Base-by-base conservation (phyloP, 2,888 invertebrate species). In the Drosophila austrosaltans region DNA sequence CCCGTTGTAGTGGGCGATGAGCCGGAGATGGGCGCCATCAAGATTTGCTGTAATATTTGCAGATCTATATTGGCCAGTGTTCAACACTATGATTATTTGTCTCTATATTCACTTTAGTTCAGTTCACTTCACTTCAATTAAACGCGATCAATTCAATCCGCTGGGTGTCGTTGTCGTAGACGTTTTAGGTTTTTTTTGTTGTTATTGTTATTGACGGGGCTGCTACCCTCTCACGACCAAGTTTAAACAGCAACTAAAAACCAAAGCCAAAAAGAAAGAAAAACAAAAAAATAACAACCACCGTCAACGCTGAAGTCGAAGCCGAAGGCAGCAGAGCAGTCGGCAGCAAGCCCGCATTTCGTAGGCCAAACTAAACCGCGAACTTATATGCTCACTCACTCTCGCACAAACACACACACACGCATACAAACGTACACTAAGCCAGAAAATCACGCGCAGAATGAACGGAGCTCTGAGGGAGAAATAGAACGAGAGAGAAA, bases 161-260 rank as follows among this genome's bases (percentile, higher is more conserved):
- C 48, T 48, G 48, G 7, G 44, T 16, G 39, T 36, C 6, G 36
- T 10, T 39, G 39, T 40, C 1, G 44, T 54, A 54, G 53, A 53
- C 62, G 53, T 53, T 36, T 56, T 10, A 1, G 16, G 16, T 36
- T 30, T 57, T n/a, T 36, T 39, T 39, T 40, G 69, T 25, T 69
- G 69, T 66, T 74, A 69, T 63, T 63, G 64, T 22, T 66, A 59
- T 48, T 60, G 44, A 72, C 73, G 81, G 78, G 86, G 81, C 78
- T 72, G 73, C 91, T 91, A 91, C 92, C 91, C 91, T 91, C 91
- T 91, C 91, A 91, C 91, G 88, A 90, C 91, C 91, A 91, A 90
- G 92, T 91, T 91, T 91, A 91, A 89, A 91, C 90, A 85, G 87
- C 89, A 84, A 91, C 90, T 91, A 90, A 91, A 91, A 90, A 87